Evolutionary conservation across 2,888 invertebrate species (phyloP).

Genomic region (Actias luna): DNA sequence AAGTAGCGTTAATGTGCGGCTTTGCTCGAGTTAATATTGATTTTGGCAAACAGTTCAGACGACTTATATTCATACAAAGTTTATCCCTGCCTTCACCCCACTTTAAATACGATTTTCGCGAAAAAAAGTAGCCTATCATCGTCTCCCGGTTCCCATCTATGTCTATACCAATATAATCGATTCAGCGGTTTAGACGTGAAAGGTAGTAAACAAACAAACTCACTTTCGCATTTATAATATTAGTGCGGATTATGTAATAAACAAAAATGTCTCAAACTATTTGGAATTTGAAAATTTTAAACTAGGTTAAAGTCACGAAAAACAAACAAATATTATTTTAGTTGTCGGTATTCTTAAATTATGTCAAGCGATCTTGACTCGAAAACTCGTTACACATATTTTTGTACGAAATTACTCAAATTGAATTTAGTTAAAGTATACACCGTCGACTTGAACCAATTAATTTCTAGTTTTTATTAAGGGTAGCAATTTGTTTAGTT

Average conservation of each 20-base stretch:
- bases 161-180: too few species aligned
- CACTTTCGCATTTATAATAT: too few species aligned
- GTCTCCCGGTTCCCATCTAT: too few species aligned
- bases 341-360: not conserved
- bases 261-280: not conserved
- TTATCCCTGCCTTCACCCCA: too few species aligned
- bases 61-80: too few species aligned
- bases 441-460: not conserved
- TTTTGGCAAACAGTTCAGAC: too few species aligned
- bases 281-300: not conserved
- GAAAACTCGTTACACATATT: not conserved
- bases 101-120: too few species aligned
- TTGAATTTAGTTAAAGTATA: not conserved
- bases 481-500: not conserved
- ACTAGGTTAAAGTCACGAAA: not conserved
- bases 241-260: not conserved
- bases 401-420: not conserved
- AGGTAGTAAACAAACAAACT: too few species aligned
- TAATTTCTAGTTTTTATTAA: conserved; percentile 12
- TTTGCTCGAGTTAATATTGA: too few species aligned
- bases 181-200: too few species aligned
- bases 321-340: not conserved
- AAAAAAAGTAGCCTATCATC: too few species aligned
- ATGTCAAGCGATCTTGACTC: not conserved
- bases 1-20: too few species aligned